A percentile compares a stretch with the other conserved stretches of the same genome.
Conservation (phyloP, 2,888 invertebrate species). For the Dusona sp. region DNA sequence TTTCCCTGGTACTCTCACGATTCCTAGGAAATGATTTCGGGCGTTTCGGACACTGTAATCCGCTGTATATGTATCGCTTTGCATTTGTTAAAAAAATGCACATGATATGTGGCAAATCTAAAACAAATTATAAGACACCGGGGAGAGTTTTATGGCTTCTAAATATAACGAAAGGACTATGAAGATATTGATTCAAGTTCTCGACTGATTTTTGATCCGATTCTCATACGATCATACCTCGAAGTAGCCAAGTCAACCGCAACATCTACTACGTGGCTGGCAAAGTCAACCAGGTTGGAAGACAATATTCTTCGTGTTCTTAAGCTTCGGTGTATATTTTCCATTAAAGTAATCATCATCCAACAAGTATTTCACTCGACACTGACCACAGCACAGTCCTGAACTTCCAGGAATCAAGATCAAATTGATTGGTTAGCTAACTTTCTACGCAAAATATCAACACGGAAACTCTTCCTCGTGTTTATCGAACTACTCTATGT, state of each 20-base stretch:
- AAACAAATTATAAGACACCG: background rate
- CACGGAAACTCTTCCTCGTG: background rate
- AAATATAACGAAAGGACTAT: background rate
- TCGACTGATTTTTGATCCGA: background rate
- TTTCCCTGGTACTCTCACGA: constrained; percentile 13
- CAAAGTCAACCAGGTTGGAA: background rate
- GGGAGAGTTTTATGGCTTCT: background rate
- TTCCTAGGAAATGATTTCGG: constrained; percentile 7
- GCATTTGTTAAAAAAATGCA: background rate
- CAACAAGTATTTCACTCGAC: background rate
- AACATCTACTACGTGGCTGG: background rate
- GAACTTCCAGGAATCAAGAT: background rate
- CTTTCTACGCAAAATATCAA: background rate
- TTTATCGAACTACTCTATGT: background rate
- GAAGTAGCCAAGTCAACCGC: background rate
- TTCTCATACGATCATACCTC: background rate
- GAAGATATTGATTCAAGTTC: background rate
- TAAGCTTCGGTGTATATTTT: background rate
- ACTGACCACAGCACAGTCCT: background rate
- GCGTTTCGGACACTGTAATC: background rate
- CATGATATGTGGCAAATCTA: background rate
- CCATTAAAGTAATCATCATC: background rate
- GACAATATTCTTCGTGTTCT: background rate
- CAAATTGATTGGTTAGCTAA: background rate
- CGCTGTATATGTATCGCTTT: background rate